These are phyloP conservation scores for Melanostoma mellinum DNA, from an alignment of 2,888 invertebrate species.

Conservation along the genomic window DNA sequence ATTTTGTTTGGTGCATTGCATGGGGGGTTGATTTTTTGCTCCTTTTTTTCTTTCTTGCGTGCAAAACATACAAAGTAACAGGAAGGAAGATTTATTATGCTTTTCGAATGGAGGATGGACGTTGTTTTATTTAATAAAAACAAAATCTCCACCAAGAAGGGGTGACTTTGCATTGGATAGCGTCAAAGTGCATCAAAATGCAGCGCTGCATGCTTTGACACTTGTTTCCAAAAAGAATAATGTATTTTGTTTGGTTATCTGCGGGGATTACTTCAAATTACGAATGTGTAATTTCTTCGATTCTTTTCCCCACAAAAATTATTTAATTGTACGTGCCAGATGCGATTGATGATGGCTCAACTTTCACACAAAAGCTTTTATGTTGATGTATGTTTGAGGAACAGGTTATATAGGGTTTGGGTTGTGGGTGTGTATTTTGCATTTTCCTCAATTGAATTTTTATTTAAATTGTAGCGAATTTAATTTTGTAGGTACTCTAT, in stretches of 20 bases:
- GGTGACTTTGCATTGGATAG: slow-evolving; percentile 18
- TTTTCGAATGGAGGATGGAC: slow-evolving; percentile 34
- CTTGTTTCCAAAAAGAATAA: slow-evolving; percentile 43
- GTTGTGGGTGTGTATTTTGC: neutral
- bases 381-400: neutral
- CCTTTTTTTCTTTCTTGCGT: slow-evolving; percentile 16
- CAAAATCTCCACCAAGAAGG: slow-evolving; percentile 8
- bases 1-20: slow-evolving; percentile 25
- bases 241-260: slow-evolving; percentile 10
- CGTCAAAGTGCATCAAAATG: slow-evolving; percentile 56
- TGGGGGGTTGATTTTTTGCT: slow-evolving; percentile 2
- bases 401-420: slow-evolving; percentile 5
- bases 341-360: slow-evolving; percentile 39
- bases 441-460: slow-evolving; percentile 1
- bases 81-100: slow-evolving; percentile 68
- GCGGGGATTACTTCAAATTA: slow-evolving; percentile 50
- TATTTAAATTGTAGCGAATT: neutral
- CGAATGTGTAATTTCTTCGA: slow-evolving; percentile 49
- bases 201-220: slow-evolving; percentile 58
- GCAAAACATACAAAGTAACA: slow-evolving; percentile 39
- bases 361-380: slow-evolving; percentile 4
- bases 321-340: slow-evolving; percentile 41
- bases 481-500: neutral
- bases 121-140: slow-evolving; percentile 2
- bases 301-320: slow-evolving; percentile 32